phyloP scores from a whole-genome alignment of 1,140 invertebrate genomes.

The Gerris buenoi region DNA sequence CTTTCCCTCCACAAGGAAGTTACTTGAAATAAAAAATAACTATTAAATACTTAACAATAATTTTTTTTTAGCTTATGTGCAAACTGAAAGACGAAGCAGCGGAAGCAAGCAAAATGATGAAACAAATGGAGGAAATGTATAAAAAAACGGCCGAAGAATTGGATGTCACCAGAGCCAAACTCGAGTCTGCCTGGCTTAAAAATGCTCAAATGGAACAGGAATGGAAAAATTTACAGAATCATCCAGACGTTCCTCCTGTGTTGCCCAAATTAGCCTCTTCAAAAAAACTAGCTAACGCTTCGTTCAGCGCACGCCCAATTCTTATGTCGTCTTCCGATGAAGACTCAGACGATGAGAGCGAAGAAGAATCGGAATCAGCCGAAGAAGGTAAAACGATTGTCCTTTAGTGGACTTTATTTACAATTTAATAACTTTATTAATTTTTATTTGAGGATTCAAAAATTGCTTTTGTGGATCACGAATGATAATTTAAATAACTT shows the following conservation, averaged over 20 bases:
- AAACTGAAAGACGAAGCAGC: slow-evolving; percentile 56
- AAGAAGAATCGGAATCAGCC: slow-evolving; percentile 24
- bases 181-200: slow-evolving; percentile 61
- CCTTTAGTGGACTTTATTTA: too few relatives aligned
- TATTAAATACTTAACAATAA: too few relatives aligned
- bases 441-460: too few relatives aligned
- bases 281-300: slow-evolving; percentile 20
- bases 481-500: too few relatives aligned
- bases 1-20: too few relatives aligned
- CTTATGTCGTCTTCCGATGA: slow-evolving; percentile 7
- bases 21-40: too few relatives aligned
- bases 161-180: slow-evolving; percentile 52
- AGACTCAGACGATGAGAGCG: slow-evolving; percentile 20
- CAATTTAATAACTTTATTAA: too few relatives aligned
- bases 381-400: slow-evolving; percentile 8
- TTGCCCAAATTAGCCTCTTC: slow-evolving; percentile 21
- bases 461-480: too few relatives aligned
- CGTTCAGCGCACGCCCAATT: slow-evolving; percentile 12
- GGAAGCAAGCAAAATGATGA: slow-evolving; percentile 55
- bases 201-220: slow-evolving; percentile 54
- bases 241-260: neutral
- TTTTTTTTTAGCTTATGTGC: slow-evolving; percentile 23
- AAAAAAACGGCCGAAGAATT: slow-evolving; percentile 54
- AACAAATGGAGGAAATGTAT: slow-evolving; percentile 64
- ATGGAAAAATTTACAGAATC: slow-evolving; percentile 29